Percentiles rank a stretch among this genome's conserved stretches.
These are phyloP conservation scores for Drosophila miranda DNA, from an alignment of 1,140 invertebrate genomes.

Conservation along the genomic window DNA sequence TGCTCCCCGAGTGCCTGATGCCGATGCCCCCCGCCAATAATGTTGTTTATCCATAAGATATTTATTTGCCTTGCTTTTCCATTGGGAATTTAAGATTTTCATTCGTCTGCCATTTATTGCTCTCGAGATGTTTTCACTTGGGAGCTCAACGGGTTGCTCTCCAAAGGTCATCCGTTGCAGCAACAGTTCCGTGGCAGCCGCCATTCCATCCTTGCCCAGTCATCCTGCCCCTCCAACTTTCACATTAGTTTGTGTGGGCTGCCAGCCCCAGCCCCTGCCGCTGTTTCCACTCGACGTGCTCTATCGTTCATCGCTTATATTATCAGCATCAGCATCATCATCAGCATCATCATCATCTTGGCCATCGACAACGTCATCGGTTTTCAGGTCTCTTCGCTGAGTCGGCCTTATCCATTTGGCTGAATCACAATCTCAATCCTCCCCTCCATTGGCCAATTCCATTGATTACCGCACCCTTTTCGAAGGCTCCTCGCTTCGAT, in stretches of 20 bases:
- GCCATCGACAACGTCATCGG: conserved; percentile 56
- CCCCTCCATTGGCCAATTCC: conserved; percentile 54
- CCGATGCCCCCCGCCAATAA: conserved; percentile 42
- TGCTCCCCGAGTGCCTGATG: conserved; percentile 8
- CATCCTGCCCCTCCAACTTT: conserved; percentile 56
- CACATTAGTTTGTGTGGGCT: conserved; percentile 65
- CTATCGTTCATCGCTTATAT: conserved; percentile 72
- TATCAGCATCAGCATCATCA: conserved; percentile 58
- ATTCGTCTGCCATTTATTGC: conserved; percentile 56
- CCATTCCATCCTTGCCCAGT: conserved; percentile 42
- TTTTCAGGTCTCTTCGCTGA: conserved; percentile 58
- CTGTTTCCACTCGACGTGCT: conserved; percentile 55
- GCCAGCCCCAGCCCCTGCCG: not conserved
- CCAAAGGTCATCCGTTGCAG: conserved; percentile 72
- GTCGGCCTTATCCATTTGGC: conserved; percentile 66
- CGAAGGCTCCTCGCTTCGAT: conserved; percentile 39
- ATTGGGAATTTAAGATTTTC: conserved; percentile 57
- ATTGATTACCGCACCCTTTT: conserved; percentile 80
- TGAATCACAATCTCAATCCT: conserved; percentile 33
- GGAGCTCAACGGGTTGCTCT: conserved; percentile 46
- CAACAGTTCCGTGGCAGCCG: conserved; percentile 27
- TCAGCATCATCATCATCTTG: conserved; percentile 21
- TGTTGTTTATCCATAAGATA: conserved; percentile 65
- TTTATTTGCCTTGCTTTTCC: conserved; percentile 74
- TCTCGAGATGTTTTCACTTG: conserved; percentile 56